These are phyloP conservation scores for Melipona quadrifasciata DNA, from an alignment of 1,140 invertebrate species.

Conservation along the genomic window DNA sequence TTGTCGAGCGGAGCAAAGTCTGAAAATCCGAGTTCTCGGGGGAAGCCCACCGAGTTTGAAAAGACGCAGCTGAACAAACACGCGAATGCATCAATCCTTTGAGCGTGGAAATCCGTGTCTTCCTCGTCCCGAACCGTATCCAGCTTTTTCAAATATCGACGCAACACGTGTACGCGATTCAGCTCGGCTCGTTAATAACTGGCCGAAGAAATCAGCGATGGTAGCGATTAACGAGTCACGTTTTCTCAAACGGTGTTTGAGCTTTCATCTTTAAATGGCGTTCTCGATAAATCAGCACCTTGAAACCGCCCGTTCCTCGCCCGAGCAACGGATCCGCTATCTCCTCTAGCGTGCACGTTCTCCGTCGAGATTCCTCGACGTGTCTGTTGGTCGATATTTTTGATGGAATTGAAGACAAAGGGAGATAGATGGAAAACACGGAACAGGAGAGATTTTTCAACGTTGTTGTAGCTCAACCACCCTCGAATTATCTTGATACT, in stretches of 20 bases:
- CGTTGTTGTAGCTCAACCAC: no score
- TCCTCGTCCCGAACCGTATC: background rate
- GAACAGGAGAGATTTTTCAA: background rate
- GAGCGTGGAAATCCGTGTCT: background rate
- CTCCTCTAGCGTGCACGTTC: conserved; percentile 13
- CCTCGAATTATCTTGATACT: no score
- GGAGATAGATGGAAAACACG: no score
- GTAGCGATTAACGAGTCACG: conserved; percentile 62
- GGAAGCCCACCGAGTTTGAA: background rate
- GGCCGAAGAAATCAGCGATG: conserved; percentile 41
- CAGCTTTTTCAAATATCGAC: background rate
- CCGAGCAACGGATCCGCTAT: background rate
- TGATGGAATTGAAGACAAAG: background rate
- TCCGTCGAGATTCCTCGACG: conserved; percentile 1
- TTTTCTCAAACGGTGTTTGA: conserved; percentile 28
- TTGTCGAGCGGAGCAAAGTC: no score
- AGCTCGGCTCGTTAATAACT: conserved; percentile 47
- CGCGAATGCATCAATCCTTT: background rate
- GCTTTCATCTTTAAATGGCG: conserved; percentile 41
- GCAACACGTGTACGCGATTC: conserved; percentile 28
- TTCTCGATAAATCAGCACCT: conserved; percentile 51
- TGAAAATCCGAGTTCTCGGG: background rate
- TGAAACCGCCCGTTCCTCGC: background rate
- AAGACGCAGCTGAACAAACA: no score
- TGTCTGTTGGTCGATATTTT: background rate